Base-by-base conservation (phyloP, 2,797 vertebrate genomes). In the Falco berigora region DNA sequence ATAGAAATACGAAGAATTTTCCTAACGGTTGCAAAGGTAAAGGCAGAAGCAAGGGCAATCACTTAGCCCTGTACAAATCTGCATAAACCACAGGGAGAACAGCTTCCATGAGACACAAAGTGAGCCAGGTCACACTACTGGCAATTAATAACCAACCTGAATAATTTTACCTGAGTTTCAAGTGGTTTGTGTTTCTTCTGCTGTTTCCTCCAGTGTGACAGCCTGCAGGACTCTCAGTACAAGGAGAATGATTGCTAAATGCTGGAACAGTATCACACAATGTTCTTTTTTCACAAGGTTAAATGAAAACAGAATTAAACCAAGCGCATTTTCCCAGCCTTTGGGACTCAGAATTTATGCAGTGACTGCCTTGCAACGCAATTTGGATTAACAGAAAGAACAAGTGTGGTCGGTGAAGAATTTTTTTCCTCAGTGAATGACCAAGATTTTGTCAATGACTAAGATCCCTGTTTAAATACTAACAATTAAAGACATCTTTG, bases 341-440 rank as follows among this genome's bases (percentile, higher is more conserved):
- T 58, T 83, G 49, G 49, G 75, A 91, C 80, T 78, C 62, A 86
- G 62, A 92, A 94, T 93, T 82, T 94, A 86, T 64, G 44, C 44
- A 81, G 52, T 22, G 59, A 23, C 68, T 85, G 76, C 75, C 53
- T 78, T 87, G 87, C 91, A 90, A 93, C 44, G 12, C 38, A 79
- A 46, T 96, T 92, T 94, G 59, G 75, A 95, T 94, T 94, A 95
- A 68, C 22, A 88, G 75, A 61, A 89, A 94, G 69, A 75, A 67
- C 17, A 92, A 86, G 11, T 32, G 30, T 2, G 3, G 34, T 47
- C 61, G 5, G 17, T 79, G 68, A 81, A 90, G 55, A 90, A 90
- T 38, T 88, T 91, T 90, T 92, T 61, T 78, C 53, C 53, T 74
- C 56, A 27, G 42, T 49, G 53, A 96, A 75, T n/a, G 73, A 72